phyloP scores from a whole-genome alignment of 1,140 invertebrate genomes.

The Trissolcus basalis region DNA sequence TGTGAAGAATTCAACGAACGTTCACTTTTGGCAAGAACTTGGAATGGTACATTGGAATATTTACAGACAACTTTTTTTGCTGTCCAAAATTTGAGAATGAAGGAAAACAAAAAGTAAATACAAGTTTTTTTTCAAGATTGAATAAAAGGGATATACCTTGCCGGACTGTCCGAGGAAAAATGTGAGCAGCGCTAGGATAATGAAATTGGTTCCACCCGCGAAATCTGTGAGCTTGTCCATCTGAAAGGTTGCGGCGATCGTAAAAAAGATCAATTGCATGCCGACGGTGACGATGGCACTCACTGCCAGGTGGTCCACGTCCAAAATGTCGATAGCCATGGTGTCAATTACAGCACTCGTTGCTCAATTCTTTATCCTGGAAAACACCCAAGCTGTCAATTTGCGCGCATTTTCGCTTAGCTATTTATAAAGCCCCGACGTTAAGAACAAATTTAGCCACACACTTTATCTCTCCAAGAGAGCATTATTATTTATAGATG shows the following conservation, averaged over 20 bases:
- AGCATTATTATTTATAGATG: background rate
- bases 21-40: too few species aligned
- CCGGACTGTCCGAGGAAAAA: slow-evolving; percentile 89
- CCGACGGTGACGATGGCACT: slow-evolving; percentile 90
- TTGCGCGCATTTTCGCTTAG: background rate
- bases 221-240: slow-evolving; percentile 94
- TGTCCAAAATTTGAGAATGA: too few species aligned
- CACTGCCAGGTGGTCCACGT: slow-evolving; percentile 90
- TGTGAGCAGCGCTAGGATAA: slow-evolving; percentile 89
- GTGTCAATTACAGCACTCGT: slow-evolving; percentile 15
- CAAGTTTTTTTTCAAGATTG: too few species aligned
- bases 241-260: slow-evolving; percentile 88
- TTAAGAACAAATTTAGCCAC: slow-evolving; percentile 11
- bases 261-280: slow-evolving; percentile 93
- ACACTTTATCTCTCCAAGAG: background rate
- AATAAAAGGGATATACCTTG: slow-evolving; percentile 78
- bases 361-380: slow-evolving; percentile 32
- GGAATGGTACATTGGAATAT: too few species aligned
- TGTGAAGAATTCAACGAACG: too few species aligned
- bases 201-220: slow-evolving; percentile 93
- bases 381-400: slow-evolving; percentile 19
- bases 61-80: too few species aligned
- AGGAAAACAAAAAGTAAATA: too few species aligned
- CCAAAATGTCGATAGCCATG: slow-evolving; percentile 84
- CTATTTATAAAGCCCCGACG: slow-evolving; percentile 27